Evolutionary conservation across 2,113 vertebrate genomes (phyloP), one percentile per base, ranked within the genome.

Genomic region (Leucopternis melanops): DNA sequence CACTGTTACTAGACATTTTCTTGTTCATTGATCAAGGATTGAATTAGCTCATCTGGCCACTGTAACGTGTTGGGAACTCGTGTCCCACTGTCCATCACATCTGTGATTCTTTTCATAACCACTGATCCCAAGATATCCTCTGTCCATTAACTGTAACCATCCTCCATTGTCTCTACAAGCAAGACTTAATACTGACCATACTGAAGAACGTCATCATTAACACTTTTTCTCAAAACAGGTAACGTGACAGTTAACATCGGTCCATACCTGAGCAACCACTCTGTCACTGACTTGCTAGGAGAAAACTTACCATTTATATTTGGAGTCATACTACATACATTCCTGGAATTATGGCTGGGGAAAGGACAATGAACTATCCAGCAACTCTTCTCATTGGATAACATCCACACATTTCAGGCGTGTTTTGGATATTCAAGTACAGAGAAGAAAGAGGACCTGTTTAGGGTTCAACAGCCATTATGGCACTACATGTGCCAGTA

Each of bases 361-460:
- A 57, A 72, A 36, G 70, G 55, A 36, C 49, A 52, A 11, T 19
- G 63, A 52, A 21, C 8, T 23, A 2, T 26, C 44, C 63, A 49
- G 3, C 16, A 73, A 3, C 47, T 63, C 16, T 58, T 29, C 59
- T 42, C 8, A 4, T 65, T 82, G 70, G 45, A 47, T 67, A 69
- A 42, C 15, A 52, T 57, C 25, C 31, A 27, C 11, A 6, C 0
- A 0, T 38, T 59, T 21, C 67, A 73, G 54, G 21, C 1, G 1
- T 38, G 20, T 25, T 84, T 83, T n/a, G 22, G 38, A 57, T 89
- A 42, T 55, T 77, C 29, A 22, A 12, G 20, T 52, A 19, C 9
- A 44, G 50, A 63, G 38, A 52, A 44, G 49, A 36, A 42, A 36
- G 13, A 57, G 38, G 29, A 31, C 10, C 19, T 62, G 3, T 49